These are phyloP conservation scores for Pomatostomus ruficeps DNA, from an alignment of 2,113 vertebrate species.

Conservation along the genomic window DNA sequence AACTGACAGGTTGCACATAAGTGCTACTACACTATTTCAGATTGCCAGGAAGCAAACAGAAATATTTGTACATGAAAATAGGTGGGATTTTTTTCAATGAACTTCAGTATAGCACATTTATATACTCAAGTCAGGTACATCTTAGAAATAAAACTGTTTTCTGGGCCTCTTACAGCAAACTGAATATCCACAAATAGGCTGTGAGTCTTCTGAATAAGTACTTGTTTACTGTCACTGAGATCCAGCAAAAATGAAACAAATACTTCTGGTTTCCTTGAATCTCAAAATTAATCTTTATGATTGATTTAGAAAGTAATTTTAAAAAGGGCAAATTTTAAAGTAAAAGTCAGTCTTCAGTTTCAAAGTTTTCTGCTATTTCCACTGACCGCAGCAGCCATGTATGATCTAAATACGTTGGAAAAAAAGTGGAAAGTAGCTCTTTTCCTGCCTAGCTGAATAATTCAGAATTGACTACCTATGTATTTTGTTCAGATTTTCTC, in stretches of 20 bases:
- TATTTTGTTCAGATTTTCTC: not conserved
- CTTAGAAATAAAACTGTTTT: not conserved
- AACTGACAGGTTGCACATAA: not conserved
- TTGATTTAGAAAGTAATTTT: not conserved
- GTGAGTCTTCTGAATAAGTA: not conserved
- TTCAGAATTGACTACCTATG: not conserved
- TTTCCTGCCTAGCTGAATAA: not conserved
- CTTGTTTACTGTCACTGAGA: not conserved
- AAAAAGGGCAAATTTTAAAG: not conserved
- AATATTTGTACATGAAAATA: not conserved
- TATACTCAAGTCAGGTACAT: not conserved
- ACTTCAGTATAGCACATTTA: not conserved
- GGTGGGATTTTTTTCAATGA: not conserved
- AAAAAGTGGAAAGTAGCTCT: not conserved
- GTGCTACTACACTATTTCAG: not conserved
- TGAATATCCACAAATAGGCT: not conserved
- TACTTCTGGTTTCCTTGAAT: not conserved
- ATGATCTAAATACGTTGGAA: not conserved
- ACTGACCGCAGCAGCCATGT: not conserved
- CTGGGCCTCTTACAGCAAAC: not conserved
- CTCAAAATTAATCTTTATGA: not conserved
- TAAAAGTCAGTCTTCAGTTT: not conserved
- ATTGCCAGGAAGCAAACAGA: not conserved
- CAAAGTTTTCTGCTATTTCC: not conserved
- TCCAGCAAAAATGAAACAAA: not conserved